Base-by-base conservation (phyloP, 92 coral and sea anemone species). In the Virgularia gustaviana region DNA sequence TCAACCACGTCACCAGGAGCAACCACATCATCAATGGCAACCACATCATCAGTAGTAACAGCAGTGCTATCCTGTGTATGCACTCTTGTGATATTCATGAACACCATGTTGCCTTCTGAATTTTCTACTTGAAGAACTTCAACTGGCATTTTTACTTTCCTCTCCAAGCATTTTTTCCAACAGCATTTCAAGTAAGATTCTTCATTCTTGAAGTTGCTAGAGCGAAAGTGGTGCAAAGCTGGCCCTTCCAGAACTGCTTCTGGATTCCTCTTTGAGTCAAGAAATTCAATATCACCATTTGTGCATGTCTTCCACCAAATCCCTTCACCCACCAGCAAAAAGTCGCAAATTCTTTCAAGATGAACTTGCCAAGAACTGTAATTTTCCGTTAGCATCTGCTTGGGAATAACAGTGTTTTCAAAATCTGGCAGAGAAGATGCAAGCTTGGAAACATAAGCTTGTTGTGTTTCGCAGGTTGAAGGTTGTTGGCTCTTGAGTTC, bases 281-380 rank as follows among this genome's bases (percentile, higher is more conserved):
- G 49, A 44, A 86, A 86, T 73, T 82, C 90, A 1, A 86, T 74
- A 28, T 61, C 74, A 36, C 81, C 72, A 56, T 62, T 76, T 13
- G 36, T 81, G 27, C 41, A 16, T 0, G 79, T 71, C 25, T 60
- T 55, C 88, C 91, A 87, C 88, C 88, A 83, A 41, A 74, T 79
- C 32, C 54, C 71, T 27, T 79, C 59, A n/a, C 85, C 81, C 37
- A 62, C 65, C 15, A 56, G 19, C 9, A 75, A 58, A 55, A 65
- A 81, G 57, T 81, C 85, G 15, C 52, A 3, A 19, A 81, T 75
- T 36, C 60, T 42, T 37, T 76, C 68, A 12, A 81, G 81, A 34
- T 76, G 82, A 4, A 78, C 78, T 47, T 49, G 74, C 41, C 73
- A 76, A 0, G 74, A 64, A n/a, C 36, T 30, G 23, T 37, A 41